A percentile compares a stretch with the other conserved stretches of the same genome.
phyloP scores from a whole-genome alignment of 1,140 invertebrate species.

The Gryon sp. region DNA sequence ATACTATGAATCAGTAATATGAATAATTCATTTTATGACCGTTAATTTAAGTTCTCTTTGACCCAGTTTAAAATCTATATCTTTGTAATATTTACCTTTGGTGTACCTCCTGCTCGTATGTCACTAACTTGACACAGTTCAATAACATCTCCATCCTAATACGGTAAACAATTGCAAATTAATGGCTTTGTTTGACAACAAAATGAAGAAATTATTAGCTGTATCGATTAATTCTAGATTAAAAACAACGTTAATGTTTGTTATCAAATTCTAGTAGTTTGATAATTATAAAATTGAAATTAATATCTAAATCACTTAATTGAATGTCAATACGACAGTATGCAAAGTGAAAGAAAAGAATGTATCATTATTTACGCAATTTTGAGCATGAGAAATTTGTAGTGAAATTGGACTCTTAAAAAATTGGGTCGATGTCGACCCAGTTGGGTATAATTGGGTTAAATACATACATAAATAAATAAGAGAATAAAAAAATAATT shows the following conservation, averaged over 20 bases:
- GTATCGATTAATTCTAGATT: background rate
- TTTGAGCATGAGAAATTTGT: no score
- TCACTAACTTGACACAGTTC: slow-evolving; percentile 99
- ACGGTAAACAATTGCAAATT: slow-evolving; percentile 58
- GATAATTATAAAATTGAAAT: no score
- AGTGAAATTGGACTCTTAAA: no score
- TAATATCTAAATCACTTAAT: no score
- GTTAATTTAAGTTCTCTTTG: slow-evolving; percentile 28
- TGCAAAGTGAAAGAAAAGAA: no score
- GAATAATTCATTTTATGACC: slow-evolving; percentile 17
- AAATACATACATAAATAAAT: no score
- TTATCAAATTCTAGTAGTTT: background rate
- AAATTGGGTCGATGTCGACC: no score
- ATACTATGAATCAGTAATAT: slow-evolving; percentile 1
- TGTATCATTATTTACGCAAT: no score
- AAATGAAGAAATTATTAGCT: background rate
- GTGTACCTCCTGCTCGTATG: slow-evolving; percentile 92
- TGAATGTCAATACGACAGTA: no score
- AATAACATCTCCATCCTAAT: slow-evolving; percentile 97
- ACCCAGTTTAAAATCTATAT: slow-evolving; percentile 31
- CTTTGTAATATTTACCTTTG: slow-evolving; percentile 84
- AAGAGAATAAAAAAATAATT: no score
- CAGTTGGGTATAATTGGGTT: no score
- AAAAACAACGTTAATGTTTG: background rate
- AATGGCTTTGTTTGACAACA: background rate